phyloP scores from a whole-genome alignment of 2,113 vertebrate species.

The Bujurquina vittata region DNA sequence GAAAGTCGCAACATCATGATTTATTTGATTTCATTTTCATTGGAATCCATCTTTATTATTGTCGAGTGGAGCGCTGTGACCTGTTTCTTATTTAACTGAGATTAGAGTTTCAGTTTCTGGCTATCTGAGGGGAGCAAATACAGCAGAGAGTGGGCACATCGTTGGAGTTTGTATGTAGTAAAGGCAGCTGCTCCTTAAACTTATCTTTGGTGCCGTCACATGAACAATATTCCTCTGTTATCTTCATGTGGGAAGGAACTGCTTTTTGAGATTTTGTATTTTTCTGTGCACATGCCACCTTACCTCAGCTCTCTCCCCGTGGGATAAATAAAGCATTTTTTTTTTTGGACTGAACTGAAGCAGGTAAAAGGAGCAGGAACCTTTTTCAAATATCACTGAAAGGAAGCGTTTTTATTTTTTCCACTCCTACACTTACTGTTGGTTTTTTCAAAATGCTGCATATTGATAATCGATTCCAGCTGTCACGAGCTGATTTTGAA shows the following conservation, averaged over 20 bases:
- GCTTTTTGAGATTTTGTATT: background rate
- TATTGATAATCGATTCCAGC: constrained; percentile 61
- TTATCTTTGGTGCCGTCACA: background rate
- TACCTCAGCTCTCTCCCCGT: background rate
- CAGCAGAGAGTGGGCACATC: background rate
- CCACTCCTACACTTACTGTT: background rate
- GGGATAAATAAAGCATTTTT: constrained; percentile 11
- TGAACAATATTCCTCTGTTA: background rate
- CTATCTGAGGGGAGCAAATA: background rate
- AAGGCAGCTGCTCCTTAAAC: too few relatives aligned
- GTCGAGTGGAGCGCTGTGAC: background rate
- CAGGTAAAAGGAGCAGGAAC: constrained; percentile 1
- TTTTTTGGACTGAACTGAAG: background rate
- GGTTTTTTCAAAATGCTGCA: constrained; percentile 15
- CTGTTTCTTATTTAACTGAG: accelerated
- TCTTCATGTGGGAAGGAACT: background rate
- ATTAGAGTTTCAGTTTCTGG: background rate
- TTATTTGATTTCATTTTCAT: background rate
- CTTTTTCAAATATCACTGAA: constrained; percentile 20
- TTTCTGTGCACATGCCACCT: background rate
- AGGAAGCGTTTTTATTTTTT: background rate
- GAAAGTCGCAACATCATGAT: background rate
- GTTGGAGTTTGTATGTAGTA: background rate
- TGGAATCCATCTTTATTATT: background rate
- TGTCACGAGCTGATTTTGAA: constrained; percentile 50